phyloP scores from a whole-genome alignment of 1,140 invertebrate species.

The Philopotamus ludificatus region DNA sequence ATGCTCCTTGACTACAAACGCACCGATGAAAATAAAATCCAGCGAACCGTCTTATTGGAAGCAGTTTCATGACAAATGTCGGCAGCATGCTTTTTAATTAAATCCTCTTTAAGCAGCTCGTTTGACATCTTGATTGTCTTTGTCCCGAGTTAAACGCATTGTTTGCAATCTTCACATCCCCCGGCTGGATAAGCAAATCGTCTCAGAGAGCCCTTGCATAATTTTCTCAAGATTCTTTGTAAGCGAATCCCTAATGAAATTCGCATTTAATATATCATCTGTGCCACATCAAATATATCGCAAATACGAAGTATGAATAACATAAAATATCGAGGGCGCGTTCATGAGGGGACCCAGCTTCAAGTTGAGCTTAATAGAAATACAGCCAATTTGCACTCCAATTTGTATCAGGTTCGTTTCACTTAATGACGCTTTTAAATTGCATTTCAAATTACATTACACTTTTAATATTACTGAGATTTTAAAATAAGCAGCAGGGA shows the following conservation, averaged over 20 bases:
- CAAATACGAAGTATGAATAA: not conserved
- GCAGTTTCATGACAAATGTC: not conserved
- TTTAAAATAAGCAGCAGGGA: not conserved
- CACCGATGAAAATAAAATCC: too few species aligned
- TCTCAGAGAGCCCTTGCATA: not conserved
- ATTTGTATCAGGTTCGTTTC: slow-evolving; percentile 36
- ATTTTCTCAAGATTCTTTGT: too few species aligned
- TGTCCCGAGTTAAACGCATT: slow-evolving; percentile 2
- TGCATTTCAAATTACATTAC: slow-evolving; percentile 26
- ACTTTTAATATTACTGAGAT: slow-evolving; percentile 21
- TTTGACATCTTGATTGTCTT: slow-evolving; percentile 32
- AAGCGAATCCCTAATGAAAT: too few species aligned
- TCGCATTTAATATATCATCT: too few species aligned
- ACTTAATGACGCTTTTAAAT: slow-evolving; percentile 34
- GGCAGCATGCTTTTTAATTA: slow-evolving; percentile 21
- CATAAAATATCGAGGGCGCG: too few species aligned
- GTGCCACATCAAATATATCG: not conserved
- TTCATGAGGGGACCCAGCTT: not conserved
- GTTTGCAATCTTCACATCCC: not conserved
- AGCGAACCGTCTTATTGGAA: too few species aligned
- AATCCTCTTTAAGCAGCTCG: slow-evolving; percentile 17
- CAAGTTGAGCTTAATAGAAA: slow-evolving; percentile 18
- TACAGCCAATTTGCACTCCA: slow-evolving; percentile 40
- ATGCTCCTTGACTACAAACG: too few species aligned
- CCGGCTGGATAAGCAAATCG: not conserved